A percentile compares a stretch with the other conserved stretches of the same genome.
Conservation (phyloP, 2,888 invertebrate genomes). For the Thereva unica region DNA sequence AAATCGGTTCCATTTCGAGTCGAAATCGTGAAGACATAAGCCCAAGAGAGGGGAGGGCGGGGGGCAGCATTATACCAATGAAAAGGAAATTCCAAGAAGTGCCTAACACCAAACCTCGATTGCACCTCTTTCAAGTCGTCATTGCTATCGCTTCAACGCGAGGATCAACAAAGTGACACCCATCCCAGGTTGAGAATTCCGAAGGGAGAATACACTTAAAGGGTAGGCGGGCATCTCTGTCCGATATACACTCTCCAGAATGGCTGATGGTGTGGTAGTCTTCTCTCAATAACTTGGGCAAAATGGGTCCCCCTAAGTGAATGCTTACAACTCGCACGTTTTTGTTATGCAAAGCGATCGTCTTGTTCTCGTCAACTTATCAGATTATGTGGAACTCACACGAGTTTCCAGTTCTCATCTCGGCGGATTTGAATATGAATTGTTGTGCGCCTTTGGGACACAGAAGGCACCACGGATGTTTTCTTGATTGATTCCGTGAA, state of each 20-base stretch:
- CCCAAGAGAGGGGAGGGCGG: not conserved
- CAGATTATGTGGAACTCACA: slow-evolving; percentile 31
- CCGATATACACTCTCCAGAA: too few species aligned
- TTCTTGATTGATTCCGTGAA: slow-evolving; percentile 37
- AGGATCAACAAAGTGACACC: not conserved
- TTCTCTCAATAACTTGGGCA: not conserved
- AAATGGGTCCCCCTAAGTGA: slow-evolving; percentile 5
- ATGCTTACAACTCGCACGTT: slow-evolving; percentile 20
- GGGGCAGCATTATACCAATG: slow-evolving; percentile 11
- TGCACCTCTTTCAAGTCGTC: slow-evolving; percentile 12
- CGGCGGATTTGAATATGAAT: slow-evolving; percentile 26
- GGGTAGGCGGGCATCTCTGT: too few species aligned
- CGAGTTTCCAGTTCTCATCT: slow-evolving; percentile 9
- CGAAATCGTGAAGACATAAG: slow-evolving; percentile 22
- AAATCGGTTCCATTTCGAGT: slow-evolving; percentile 6
- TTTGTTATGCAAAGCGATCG: slow-evolving; percentile 27
- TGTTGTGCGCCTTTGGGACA: slow-evolving; percentile 12
- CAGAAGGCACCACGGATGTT: slow-evolving; percentile 18
- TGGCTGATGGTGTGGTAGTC: too few species aligned
- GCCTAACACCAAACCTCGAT: slow-evolving; percentile 9
- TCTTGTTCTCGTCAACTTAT: slow-evolving; percentile 30
- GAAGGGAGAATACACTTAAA: too few species aligned
- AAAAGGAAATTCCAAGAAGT: slow-evolving; percentile 16
- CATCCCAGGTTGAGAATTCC: too few species aligned
- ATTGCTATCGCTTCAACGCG: slow-evolving; percentile 1